These are phyloP conservation scores for Cabera pusaria DNA, from an alignment of 2,888 invertebrate species.

Conservation along the genomic window DNA sequence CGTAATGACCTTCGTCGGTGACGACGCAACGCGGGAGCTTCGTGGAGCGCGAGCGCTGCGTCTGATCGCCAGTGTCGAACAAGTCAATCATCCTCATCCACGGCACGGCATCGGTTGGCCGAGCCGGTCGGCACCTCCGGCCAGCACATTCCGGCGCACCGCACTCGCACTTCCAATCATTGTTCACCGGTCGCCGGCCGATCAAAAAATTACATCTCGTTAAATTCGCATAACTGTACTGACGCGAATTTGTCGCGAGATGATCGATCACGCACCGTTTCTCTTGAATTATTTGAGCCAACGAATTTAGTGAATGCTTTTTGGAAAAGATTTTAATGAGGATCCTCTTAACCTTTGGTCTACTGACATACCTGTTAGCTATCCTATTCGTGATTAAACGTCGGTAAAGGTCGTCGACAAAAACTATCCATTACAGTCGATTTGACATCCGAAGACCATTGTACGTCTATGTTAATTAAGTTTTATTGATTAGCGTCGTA, in stretches of 20 bases:
- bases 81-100: conserved; percentile 51
- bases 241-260: conserved; percentile 32
- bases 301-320: conserved; percentile 11
- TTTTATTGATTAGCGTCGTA: conserved; percentile 2
- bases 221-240: conserved; percentile 41
- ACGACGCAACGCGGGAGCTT: conserved; percentile 38
- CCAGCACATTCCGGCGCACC: conserved; percentile 20
- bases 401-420: conserved; percentile 4
- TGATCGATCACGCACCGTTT: conserved; percentile 29
- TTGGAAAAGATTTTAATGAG: conserved; percentile 14
- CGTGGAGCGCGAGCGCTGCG: conserved; percentile 35
- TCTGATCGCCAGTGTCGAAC: conserved; percentile 48
- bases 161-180: conserved; percentile 24
- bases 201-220: conserved; percentile 44
- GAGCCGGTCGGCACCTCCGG: conserved; percentile 12
- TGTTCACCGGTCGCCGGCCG: conserved; percentile 20
- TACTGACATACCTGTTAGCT: conserved; percentile 7
- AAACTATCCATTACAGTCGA: conserved; percentile 8
- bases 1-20: conserved; percentile 33
- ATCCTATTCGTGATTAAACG: conserved; percentile 16
- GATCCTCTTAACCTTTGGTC: conserved; percentile 15
- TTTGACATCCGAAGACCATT: conserved; percentile 7
- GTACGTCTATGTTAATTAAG: conserved; percentile 2
- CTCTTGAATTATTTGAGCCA: conserved; percentile 14
- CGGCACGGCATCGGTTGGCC: conserved; percentile 29